Base-by-base conservation (phyloP, 2,113 vertebrate species). In the Redunca redunca region DNA sequence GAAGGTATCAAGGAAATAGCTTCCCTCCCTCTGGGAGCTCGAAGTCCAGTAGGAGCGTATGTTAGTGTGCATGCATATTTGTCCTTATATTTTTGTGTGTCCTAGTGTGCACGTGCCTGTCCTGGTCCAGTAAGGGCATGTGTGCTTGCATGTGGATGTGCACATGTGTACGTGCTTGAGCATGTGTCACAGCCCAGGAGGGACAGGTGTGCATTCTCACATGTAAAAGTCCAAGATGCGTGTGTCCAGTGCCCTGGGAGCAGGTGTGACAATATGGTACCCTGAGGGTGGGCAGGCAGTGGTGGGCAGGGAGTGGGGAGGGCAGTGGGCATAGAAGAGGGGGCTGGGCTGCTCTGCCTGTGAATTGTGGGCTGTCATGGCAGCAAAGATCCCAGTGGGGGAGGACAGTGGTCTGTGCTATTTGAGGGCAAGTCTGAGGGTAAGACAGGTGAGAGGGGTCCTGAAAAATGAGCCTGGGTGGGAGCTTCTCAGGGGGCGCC, bases 151-250 rank as follows among this genome's bases (percentile, higher is more conserved):
- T 55, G 19, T 21, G 36, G 48, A 15, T 28, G 25, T 13, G 10
- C 3, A 6, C 3, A 2, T 74, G 48, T 5, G 25, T 25, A 10
- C 0, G 0, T 74, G n/a, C 2, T 3, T 67, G n/a, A 13, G 3
- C 1, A 0, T 8, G 33, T 17, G 16, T 36, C 16, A 0, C 4
- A 19, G n/a, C 40, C 36, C 15, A 64, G 9, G 36, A 78, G 55
- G 25, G 7, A 28, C 52, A 7, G 21, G 62, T 94, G 60, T 21
- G 81, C n/a, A 26, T 6, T 2, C 30, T 17, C 46, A 19, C 0
- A 0, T 81, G 23, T 92, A 11, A 58, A 23, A 33, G 40, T 53
- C 43, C 28, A 5, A 7, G 3, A 36, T 64, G 40, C 10, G 28
- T 3, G 14, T 50, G 9, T 48, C 30, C 12, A 2, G 57, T 46